These are phyloP conservation scores for Scyliorhinus canicula DNA, from an alignment of 2,797 vertebrate species.

Conservation along the genomic window DNA sequence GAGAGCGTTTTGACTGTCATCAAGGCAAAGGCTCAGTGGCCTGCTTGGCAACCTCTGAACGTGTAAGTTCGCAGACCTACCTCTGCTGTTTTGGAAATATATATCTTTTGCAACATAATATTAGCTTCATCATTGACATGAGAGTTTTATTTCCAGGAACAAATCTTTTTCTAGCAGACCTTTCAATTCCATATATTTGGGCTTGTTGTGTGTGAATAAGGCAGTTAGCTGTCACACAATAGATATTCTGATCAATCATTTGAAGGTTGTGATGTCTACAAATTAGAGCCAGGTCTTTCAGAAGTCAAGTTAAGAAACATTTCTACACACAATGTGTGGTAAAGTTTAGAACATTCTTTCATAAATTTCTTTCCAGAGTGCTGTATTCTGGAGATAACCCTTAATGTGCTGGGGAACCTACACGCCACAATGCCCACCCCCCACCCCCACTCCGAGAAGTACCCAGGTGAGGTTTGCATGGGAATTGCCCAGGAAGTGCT, in stretches of 20 bases:
- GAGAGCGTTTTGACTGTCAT: conserved; percentile 96
- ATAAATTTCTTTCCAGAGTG: background rate
- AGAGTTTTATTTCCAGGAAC: background rate
- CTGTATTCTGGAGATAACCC: too few species aligned
- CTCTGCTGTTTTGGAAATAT: background rate
- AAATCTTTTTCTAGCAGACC: background rate
- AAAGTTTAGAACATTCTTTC: background rate
- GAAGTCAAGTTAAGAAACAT: background rate
- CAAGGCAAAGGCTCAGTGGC: conserved; percentile 99
- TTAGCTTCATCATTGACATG: background rate
- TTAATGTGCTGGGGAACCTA: too few species aligned
- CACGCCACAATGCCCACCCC: too few species aligned
- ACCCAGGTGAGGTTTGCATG: too few species aligned
- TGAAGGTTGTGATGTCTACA: background rate
- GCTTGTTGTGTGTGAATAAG: background rate
- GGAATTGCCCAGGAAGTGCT: too few species aligned
- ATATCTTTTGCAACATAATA: background rate
- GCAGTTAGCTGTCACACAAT: background rate
- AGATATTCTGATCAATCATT: background rate
- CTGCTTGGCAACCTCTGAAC: conserved; percentile 92
- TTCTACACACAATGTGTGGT: background rate
- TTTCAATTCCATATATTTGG: background rate
- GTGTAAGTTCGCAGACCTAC: conserved; percentile 72
- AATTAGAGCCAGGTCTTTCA: background rate
- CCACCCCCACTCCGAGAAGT: too few species aligned